Percentiles rank a stretch among this genome's conserved stretches.
Conservation (phyloP, 1,140 invertebrate genomes). For the Drosophila elegans region DNA sequence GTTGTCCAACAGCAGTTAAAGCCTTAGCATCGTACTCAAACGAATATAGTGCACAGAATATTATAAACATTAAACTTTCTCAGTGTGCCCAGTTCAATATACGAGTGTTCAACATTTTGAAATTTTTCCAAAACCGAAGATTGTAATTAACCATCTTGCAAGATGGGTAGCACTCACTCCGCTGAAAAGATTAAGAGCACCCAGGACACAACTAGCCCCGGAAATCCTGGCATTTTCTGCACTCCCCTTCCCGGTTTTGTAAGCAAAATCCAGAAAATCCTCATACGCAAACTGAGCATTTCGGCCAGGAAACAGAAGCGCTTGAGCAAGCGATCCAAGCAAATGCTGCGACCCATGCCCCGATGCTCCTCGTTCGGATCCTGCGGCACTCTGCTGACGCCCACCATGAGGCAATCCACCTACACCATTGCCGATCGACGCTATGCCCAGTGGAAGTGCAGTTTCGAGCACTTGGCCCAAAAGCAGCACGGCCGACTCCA, state of each 20-base stretch:
- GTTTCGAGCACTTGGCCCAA: slow-evolving; percentile 48
- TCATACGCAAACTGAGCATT: slow-evolving; percentile 42
- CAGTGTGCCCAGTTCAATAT: not conserved
- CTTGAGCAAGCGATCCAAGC: slow-evolving; percentile 4
- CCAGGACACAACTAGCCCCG: slow-evolving; percentile 16
- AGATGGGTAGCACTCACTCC: slow-evolving; percentile 52
- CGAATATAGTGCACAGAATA: not conserved
- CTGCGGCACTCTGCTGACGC: slow-evolving; percentile 50
- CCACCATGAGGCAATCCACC: slow-evolving; percentile 9
- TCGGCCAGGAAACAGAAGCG: slow-evolving; percentile 42
- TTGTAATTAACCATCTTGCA: too few relatives aligned
- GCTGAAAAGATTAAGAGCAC: not conserved
- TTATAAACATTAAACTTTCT: not conserved
- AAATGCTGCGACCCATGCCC: slow-evolving; percentile 63
- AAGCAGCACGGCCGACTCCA: slow-evolving; percentile 26
- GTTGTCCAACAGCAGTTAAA: slow-evolving; percentile 15
- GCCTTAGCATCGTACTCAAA: not conserved
- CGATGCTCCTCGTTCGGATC: slow-evolving; percentile 70
- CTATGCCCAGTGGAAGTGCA: slow-evolving; percentile 75
- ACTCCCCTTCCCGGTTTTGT: slow-evolving; percentile 16
- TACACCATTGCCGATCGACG: slow-evolving; percentile 16
- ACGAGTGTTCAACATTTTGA: not conserved
- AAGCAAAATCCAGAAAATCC: slow-evolving; percentile 39
- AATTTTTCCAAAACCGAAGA: not conserved
- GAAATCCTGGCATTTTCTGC: slow-evolving; percentile 18